Evolutionary conservation across 2,888 invertebrate genomes (phyloP).

Genomic region (Cephalotes varians): DNA sequence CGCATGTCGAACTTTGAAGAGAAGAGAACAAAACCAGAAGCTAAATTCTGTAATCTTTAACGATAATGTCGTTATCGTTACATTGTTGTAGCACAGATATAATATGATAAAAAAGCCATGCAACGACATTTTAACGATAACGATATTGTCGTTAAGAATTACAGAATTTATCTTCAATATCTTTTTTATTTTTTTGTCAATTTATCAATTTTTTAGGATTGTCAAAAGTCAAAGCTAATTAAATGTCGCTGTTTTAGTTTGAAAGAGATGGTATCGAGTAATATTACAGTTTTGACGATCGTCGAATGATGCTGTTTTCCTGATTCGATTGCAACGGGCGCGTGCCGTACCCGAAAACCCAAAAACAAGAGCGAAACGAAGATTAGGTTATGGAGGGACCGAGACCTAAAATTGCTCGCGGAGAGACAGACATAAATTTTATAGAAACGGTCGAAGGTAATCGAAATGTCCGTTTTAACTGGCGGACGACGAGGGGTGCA

Average conservation of each 20-base stretch:
- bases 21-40: neutral
- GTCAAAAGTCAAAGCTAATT: neutral
- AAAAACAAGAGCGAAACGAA: constrained; percentile 8
- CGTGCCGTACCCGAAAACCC: neutral
- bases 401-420: constrained; percentile 27
- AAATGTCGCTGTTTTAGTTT: too few species aligned
- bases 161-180: too few species aligned
- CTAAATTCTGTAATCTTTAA: too few species aligned
- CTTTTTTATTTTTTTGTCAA: too few species aligned
- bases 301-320: neutral
- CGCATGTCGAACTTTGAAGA: neutral
- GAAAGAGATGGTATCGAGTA: too few species aligned
- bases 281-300: neutral
- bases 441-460: constrained; percentile 27
- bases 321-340: neutral
- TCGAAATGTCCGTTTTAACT: constrained; percentile 62
- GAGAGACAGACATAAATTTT: constrained; percentile 46
- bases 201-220: neutral
- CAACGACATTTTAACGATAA: too few species aligned
- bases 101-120: too few species aligned
- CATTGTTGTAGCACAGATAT: too few species aligned
- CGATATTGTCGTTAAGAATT: too few species aligned
- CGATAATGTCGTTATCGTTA: too few species aligned
- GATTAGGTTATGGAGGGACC: neutral
- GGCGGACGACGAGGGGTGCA: constrained; percentile 39